Percentiles rank a stretch among this genome's conserved stretches.
Conservation (phyloP, 2,888 invertebrate species). For the Apamea crenata region DNA sequence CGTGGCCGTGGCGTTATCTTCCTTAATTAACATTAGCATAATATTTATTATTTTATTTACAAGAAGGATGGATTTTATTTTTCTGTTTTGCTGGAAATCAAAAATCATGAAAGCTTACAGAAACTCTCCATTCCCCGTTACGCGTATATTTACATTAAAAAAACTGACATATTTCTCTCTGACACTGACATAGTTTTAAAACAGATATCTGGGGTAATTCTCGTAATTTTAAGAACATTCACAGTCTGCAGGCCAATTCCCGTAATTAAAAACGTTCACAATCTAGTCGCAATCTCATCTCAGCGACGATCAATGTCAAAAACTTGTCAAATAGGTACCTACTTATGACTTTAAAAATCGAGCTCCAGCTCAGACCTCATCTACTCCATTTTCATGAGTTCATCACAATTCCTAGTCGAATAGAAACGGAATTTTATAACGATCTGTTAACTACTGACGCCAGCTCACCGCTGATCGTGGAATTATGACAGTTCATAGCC, state of each 20-base stretch:
- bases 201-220: no score
- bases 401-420: not conserved
- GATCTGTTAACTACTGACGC: constrained; percentile 40
- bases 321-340: no score
- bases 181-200: no score
- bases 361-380: not conserved
- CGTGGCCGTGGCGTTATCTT: constrained; percentile 46
- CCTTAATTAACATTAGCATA: constrained; percentile 58
- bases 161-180: not conserved
- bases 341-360: not conserved
- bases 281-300: no score
- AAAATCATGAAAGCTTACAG: not conserved
- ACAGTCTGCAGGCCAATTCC: no score
- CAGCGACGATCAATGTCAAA: no score
- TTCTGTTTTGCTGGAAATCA: not conserved
- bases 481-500: constrained; percentile 43
- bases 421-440: constrained; percentile 1
- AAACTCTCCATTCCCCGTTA: not conserved
- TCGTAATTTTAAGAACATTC: no score
- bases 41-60: constrained; percentile 42
- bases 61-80: not conserved
- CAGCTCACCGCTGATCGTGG: constrained; percentile 40
- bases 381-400: not conserved
- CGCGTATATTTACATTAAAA: not conserved
- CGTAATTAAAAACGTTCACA: no score